Evolutionary conservation across 2,797 vertebrate species (phyloP), one percentile per base, ranked within the genome.

Genomic region (Vireo griseus): DNA sequence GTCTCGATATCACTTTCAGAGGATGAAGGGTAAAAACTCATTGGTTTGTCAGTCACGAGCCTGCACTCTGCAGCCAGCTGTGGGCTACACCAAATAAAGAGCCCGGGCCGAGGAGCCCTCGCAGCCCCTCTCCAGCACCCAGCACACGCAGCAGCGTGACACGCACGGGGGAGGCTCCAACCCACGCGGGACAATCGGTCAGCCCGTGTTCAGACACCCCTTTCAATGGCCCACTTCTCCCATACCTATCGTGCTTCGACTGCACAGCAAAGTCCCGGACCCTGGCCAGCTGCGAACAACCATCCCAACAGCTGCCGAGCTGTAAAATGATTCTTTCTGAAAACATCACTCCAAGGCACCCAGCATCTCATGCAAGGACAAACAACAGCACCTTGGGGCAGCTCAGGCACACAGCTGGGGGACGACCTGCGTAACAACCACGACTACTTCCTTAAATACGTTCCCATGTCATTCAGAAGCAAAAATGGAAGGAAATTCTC

Each of bases 21-120:
- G 54, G n/a, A 58, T 42, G 80, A 97, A 93, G 93, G 88, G 86
- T 89, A 88, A 96, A 88, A 96, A 82, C 76, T 94, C 91, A 90
- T 77, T 94, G 73, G 52, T 82, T 94, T 93, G 80, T 92, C 93
- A 92, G 80, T 95, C 93, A 88, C 63, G 81, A 97, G 80, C 37
- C 26, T 22, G 48, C 39, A 62, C 88, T 96, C 90, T 73, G 75
- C 90, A 94, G 92, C 91, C 94, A 97, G 95, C 94, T 95, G 94
- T 86, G 82, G 78, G 78, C 73, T 89, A 72, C 88, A 88, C 73
- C 66, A 94, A 94, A 94, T 71, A 84, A 95, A 90, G 91, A 97
- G 92, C 72, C 10, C 3, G 44, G 84, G 42, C 92, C 79, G 94
- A 94, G 73, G 91, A 97, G 95, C 90, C 75, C 71, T 10, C 20